phyloP scores from a whole-genome alignment of 92 coral and sea anemone genomes.

The Phenganax subtilis region DNA sequence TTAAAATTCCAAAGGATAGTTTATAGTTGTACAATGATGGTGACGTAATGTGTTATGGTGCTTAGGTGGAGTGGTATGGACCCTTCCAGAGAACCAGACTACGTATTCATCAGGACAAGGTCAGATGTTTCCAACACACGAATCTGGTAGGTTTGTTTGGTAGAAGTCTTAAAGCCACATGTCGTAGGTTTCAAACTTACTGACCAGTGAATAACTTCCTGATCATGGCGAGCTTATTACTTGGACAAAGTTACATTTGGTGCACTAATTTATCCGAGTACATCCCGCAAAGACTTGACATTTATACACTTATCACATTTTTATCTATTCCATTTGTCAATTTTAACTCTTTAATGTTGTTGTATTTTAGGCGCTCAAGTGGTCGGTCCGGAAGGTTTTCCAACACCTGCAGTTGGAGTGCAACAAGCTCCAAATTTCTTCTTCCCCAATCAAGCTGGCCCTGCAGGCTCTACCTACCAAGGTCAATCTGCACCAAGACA shows the following conservation, averaged over 20 bases:
- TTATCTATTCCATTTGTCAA: not conserved
- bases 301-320: not conserved
- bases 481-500: conserved; percentile 23
- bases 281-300: not conserved
- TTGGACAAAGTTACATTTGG: no score
- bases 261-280: no score
- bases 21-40: not conserved
- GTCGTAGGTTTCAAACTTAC: no score
- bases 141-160: conserved; percentile 1
- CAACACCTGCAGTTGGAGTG: conserved; percentile 14
- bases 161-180: not conserved
- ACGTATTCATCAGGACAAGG: conserved; percentile 26
- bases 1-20: not conserved
- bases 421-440: conserved; percentile 26
- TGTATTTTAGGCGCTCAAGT: conserved; percentile 57
- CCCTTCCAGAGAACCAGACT: conserved; percentile 24
- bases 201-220: no score
- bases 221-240: no score
- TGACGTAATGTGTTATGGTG: not conserved
- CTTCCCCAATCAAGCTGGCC: conserved; percentile 22
- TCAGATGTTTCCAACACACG: conserved; percentile 16
- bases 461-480: conserved; percentile 22
- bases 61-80: conserved; percentile 37
- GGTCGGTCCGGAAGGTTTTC: conserved; percentile 70
- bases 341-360: not conserved